Evolutionary conservation across 2,113 vertebrate species (phyloP).

Genomic region (Malaclemys terrapin): DNA sequence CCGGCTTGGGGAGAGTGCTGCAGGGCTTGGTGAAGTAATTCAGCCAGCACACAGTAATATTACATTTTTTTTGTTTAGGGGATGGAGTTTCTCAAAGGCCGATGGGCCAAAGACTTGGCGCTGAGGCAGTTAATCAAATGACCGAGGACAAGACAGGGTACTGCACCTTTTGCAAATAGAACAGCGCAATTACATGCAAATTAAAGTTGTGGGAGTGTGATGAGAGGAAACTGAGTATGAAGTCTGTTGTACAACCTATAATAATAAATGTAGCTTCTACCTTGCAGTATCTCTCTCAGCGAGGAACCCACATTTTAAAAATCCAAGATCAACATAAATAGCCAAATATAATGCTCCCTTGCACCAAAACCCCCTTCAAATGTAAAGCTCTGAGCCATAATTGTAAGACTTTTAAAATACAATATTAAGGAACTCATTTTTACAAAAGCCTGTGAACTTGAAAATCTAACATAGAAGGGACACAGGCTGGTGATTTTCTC

Average conservation of each 20-base stretch:
- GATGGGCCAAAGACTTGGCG: fast-evolving
- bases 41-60: neutral
- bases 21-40: neutral
- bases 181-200: fast-evolving
- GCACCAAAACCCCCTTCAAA: too few relatives aligned
- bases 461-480: too few relatives aligned
- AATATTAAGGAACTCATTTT: too few relatives aligned
- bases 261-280: neutral
- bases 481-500: too few relatives aligned
- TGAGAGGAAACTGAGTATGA: slow-evolving; percentile 2
- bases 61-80: neutral
- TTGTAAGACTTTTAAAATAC: too few relatives aligned
- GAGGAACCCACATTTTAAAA: neutral
- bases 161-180: neutral
- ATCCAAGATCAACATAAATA: neutral
- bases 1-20: neutral
- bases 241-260: neutral
- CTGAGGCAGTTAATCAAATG: fast-evolving
- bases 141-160: neutral
- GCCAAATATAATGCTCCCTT: neutral
- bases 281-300: neutral
- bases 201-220: neutral
- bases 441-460: too few relatives aligned
- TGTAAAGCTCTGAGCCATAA: too few relatives aligned
- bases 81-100: neutral